phyloP scores from a whole-genome alignment of 2,888 invertebrate species.

The Andricus curvator region DNA sequence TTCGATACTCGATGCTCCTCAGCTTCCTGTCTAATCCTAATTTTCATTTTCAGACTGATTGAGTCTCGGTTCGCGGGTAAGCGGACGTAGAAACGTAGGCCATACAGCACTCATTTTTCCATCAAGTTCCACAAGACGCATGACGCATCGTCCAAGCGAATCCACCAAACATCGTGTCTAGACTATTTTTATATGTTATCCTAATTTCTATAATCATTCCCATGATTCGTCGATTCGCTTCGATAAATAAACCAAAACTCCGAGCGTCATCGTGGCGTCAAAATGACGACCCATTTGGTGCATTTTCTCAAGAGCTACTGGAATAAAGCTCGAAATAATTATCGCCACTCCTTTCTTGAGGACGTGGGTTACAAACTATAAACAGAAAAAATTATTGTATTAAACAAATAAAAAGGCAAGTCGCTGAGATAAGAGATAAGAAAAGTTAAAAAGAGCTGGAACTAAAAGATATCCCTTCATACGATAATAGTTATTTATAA shows the following conservation, averaged over 20 bases:
- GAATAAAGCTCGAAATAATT: conserved; percentile 36
- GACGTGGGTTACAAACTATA: conserved; percentile 44
- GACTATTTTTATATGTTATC: not conserved
- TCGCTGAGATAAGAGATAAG: conserved; percentile 25
- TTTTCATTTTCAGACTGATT: conserved; percentile 46
- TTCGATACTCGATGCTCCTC: conserved; percentile 16
- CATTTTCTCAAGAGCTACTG: conserved; percentile 35
- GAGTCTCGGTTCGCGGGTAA: conserved; percentile 43
- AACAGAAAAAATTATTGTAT: conserved; percentile 49
- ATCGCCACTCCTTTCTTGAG: conserved; percentile 25
- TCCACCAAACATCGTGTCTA: conserved; percentile 36
- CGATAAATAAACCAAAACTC: conserved; percentile 22
- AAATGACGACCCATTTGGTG: conserved; percentile 25
- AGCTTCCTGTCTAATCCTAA: conserved; percentile 43
- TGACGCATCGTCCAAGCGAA: conserved; percentile 40
- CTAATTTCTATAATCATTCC: conserved; percentile 31
- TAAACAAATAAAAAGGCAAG: conserved; percentile 48
- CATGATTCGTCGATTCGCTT: conserved; percentile 40
- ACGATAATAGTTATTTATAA: not conserved
- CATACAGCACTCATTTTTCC: conserved; percentile 28
- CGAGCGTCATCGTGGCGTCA: conserved; percentile 30
- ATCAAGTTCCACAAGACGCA: conserved; percentile 27
- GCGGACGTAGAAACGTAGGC: conserved; percentile 36
- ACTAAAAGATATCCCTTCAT: not conserved
- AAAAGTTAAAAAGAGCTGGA: not conserved